A percentile compares a stretch with the other conserved stretches of the same genome.
phyloP scores from a whole-genome alignment of 2,797 vertebrate species.

The Lutjanus campechanus region DNA sequence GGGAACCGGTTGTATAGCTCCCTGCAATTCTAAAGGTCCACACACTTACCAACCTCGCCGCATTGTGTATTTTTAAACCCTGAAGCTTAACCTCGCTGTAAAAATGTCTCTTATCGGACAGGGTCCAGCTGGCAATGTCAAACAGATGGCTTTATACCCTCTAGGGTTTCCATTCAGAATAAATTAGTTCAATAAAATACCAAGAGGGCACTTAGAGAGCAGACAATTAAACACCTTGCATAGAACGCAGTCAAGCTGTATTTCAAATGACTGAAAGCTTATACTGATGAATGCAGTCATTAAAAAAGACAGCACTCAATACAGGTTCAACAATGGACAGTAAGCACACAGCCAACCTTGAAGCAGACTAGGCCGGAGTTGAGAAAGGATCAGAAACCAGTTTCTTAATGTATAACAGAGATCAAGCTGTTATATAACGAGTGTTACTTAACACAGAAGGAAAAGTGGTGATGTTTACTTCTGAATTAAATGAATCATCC shows the following conservation, averaged over 20 bases:
- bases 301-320: constrained; percentile 68
- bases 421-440: constrained; percentile 8
- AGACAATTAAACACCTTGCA: constrained; percentile 79
- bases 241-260: constrained; percentile 53
- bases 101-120: constrained; percentile 75
- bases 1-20: constrained; percentile 7
- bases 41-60: constrained; percentile 15
- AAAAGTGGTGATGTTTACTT: constrained; percentile 20
- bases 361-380: neutral
- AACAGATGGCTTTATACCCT: constrained; percentile 74
- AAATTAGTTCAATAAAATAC: constrained; percentile 78
- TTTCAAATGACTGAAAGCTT: constrained; percentile 67
- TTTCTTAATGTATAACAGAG: neutral
- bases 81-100: constrained; percentile 62
- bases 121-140: constrained; percentile 77
- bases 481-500: constrained; percentile 38
- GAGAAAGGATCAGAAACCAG: neutral
- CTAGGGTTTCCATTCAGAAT: constrained; percentile 71
- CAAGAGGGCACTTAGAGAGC: constrained; percentile 59
- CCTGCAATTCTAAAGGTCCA: constrained; percentile 25
- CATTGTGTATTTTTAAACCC: constrained; percentile 70
- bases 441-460: constrained; percentile 6
- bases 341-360: constrained; percentile 47
- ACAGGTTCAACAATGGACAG: constrained; percentile 46
- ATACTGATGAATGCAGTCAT: constrained; percentile 68